Conservation (phyloP, 2,113 vertebrate genomes). For the Xiphophorus hellerii region DNA sequence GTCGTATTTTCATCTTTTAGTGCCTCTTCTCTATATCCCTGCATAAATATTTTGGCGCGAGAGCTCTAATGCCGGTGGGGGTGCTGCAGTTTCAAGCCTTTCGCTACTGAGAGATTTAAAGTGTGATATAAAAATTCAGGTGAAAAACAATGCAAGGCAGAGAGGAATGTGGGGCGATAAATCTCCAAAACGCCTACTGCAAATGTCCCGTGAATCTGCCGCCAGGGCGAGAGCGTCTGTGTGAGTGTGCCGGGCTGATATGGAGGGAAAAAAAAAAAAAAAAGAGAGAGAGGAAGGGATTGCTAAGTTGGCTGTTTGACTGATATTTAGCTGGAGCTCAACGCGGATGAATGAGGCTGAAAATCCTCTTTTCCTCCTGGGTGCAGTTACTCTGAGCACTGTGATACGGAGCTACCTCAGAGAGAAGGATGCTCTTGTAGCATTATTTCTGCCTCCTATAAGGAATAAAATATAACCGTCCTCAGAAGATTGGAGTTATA, state of each 20-base stretch:
- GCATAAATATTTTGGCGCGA: not conserved
- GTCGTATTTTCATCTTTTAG: conserved; percentile 9
- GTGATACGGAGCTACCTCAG: conserved; percentile 46
- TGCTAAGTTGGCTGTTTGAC: conserved; percentile 58
- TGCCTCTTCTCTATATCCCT: not conserved
- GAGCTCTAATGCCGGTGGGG: not conserved
- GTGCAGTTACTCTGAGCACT: conserved; percentile 64
- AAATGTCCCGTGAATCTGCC: conserved; percentile 33
- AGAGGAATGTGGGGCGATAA: conserved; percentile 30
- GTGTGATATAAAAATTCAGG: conserved; percentile 25
- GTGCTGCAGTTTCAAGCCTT: not conserved
- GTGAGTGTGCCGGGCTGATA: conserved; percentile 1
- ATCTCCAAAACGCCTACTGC: conserved; percentile 29
- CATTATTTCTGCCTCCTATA: conserved; percentile 38
- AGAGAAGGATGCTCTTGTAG: conserved; percentile 52
- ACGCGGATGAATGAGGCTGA: conserved; percentile 64
- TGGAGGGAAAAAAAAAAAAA: not conserved
- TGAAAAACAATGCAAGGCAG: conserved; percentile 14
- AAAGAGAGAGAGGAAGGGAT: conserved; percentile 10
- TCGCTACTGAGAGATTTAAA: conserved; percentile 18
- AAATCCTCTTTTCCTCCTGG: conserved; percentile 66
- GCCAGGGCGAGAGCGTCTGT: not conserved
- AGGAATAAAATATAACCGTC: conserved; percentile 55
- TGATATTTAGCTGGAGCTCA: conserved; percentile 68
- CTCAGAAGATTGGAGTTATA: conserved; percentile 57